phyloP scores from a whole-genome alignment of 2,797 vertebrate species.

The Dromococcyx pavoninus region DNA sequence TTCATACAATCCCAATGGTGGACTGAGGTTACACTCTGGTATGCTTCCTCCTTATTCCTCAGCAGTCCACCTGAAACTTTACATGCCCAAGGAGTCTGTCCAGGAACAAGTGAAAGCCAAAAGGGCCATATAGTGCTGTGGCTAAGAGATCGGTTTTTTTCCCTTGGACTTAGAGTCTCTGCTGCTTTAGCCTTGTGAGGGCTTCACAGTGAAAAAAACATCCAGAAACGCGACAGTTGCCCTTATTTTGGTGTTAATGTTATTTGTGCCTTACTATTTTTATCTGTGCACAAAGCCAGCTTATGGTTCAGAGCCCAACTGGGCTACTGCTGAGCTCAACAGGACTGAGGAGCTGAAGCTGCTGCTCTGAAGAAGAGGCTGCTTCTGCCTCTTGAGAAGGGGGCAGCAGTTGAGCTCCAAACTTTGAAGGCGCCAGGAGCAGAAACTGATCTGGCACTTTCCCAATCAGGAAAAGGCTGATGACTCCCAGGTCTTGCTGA shows the following conservation, averaged over 20 bases:
- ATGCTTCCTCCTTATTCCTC: background rate
- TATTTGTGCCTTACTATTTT: constrained; percentile 35
- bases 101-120: background rate
- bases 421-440: background rate
- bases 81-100: background rate
- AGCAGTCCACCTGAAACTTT: background rate
- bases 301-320: constrained; percentile 12
- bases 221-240: background rate
- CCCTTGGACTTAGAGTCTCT: background rate
- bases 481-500: background rate
- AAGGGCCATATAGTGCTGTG: background rate
- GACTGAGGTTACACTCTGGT: background rate
- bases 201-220: background rate
- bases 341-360: background rate
- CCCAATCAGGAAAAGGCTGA: background rate
- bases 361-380: background rate
- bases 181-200: background rate
- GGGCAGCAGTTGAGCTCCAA: background rate
- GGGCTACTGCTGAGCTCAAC: constrained; percentile 47
- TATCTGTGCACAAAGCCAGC: background rate
- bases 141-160: background rate
- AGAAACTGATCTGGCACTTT: background rate
- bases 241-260: background rate
- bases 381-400: background rate
- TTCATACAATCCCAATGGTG: background rate